Conservation (phyloP, 92 coral and sea anemone species). For the Virgularia gustaviana region DNA sequence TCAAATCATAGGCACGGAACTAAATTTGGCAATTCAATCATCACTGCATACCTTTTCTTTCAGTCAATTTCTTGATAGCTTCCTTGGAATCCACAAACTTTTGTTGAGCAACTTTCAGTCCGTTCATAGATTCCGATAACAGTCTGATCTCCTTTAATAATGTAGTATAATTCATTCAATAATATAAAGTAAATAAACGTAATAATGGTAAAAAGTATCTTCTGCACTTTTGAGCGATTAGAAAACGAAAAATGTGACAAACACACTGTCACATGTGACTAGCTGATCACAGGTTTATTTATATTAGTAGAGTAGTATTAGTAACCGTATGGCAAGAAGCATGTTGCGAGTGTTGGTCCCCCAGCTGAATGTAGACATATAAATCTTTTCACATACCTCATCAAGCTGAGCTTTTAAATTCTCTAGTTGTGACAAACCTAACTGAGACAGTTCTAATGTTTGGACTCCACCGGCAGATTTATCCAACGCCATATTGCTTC, state of each 20-base stretch:
- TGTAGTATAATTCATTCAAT: too few species aligned
- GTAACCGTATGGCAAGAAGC: too few species aligned
- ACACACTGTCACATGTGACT: too few species aligned
- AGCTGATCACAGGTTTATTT: too few species aligned
- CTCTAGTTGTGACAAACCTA: conserved; percentile 84
- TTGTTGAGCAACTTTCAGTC: conserved; percentile 88
- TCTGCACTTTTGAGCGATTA: too few species aligned
- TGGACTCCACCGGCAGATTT: conserved; percentile 65
- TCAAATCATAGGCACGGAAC: neutral
- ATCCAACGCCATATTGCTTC: neutral
- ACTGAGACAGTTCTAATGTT: conserved; percentile 77
- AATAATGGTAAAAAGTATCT: too few species aligned
- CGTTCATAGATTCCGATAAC: conserved; percentile 80
- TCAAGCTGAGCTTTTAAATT: conserved; percentile 78
- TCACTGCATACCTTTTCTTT: conserved; percentile 21
- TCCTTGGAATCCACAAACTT: conserved; percentile 87
- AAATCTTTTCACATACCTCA: conserved; percentile 75
- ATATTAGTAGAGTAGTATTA: too few species aligned
- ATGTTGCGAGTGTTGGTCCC: too few species aligned
- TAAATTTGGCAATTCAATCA: neutral
- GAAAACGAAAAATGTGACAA: too few species aligned
- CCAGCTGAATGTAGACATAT: neutral
- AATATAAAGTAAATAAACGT: too few species aligned
- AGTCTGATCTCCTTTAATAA: conserved; percentile 87
- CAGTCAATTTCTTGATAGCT: conserved; percentile 65